phyloP scores from a whole-genome alignment of 2,113 vertebrate species.

The Nansenia antarctica region DNA sequence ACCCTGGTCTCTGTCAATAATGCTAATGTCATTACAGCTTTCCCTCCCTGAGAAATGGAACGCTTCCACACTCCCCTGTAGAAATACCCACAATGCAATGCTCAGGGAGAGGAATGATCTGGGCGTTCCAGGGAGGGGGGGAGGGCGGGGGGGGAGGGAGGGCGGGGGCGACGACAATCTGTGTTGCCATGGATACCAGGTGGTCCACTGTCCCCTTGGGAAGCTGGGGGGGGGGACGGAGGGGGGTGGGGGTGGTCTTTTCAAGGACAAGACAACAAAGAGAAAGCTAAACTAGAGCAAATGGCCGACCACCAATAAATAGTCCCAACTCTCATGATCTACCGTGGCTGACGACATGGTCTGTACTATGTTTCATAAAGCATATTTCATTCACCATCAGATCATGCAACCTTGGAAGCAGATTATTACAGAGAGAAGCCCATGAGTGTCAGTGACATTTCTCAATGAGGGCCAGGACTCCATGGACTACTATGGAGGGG shows the following conservation, averaged over 20 bases:
- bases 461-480: neutral
- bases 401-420: no score
- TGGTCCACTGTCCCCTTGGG: slow-evolving; percentile 53
- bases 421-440: neutral
- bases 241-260: neutral
- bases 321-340: neutral
- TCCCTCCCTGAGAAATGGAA: neutral
- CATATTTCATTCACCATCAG: neutral
- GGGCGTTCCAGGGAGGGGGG: neutral
- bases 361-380: neutral
- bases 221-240: no score
- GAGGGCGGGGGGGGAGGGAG: no score
- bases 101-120: neutral
- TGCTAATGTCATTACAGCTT: slow-evolving; percentile 61
- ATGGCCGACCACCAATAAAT: neutral
- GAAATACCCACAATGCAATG: slow-evolving; percentile 13
- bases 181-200: slow-evolving; percentile 65
- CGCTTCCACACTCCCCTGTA: neutral
- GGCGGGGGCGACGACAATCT: no score
- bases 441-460: neutral
- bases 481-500: neutral
- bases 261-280: neutral
- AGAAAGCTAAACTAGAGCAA: neutral
- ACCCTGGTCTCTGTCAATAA: slow-evolving; percentile 58
- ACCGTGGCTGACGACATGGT: neutral